Conservation (phyloP, 2,888 invertebrate genomes). For the Thecocarcelia acutangulata region DNA sequence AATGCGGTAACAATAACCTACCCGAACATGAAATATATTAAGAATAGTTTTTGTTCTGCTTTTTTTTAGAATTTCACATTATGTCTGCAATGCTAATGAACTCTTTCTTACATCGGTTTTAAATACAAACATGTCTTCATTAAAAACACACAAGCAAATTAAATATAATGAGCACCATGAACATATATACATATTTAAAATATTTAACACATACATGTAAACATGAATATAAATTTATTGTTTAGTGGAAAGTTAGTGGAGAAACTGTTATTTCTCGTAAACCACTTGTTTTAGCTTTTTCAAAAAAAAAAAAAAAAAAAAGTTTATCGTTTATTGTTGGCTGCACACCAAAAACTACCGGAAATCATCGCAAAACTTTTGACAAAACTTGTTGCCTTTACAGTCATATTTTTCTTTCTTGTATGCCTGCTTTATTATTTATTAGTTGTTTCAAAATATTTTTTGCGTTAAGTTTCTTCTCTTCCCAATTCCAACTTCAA, state of each 20-base stretch:
- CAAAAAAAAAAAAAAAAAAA: neutral
- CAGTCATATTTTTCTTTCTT: constrained; percentile 45
- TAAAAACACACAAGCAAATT: too few relatives aligned
- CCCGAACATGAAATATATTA: constrained; percentile 56
- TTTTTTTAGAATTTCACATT: constrained; percentile 25
- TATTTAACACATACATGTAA: too few relatives aligned
- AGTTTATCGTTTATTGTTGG: constrained; percentile 33
- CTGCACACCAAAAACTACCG: constrained; percentile 55
- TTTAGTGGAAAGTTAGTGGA: too few relatives aligned
- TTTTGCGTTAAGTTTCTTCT: constrained; percentile 14
- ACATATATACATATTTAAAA: too few relatives aligned
- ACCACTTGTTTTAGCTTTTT: constrained; percentile 45
- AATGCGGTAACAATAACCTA: constrained; percentile 57
- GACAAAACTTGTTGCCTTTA: constrained; percentile 64
- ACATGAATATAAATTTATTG: too few relatives aligned
- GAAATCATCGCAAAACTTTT: constrained; percentile 45
- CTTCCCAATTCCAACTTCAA: constrained; percentile 50
- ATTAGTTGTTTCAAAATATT: constrained; percentile 18
- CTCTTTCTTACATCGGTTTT: constrained; percentile 10
- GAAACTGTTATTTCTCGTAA: neutral
- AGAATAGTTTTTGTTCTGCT: constrained; percentile 20
- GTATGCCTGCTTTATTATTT: constrained; percentile 19
- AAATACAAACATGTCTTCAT: neutral
- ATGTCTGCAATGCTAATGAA: constrained; percentile 45
- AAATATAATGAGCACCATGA: too few relatives aligned